phyloP scores from a whole-genome alignment of 2,888 invertebrate genomes.

The Melinopterus prodromus region DNA sequence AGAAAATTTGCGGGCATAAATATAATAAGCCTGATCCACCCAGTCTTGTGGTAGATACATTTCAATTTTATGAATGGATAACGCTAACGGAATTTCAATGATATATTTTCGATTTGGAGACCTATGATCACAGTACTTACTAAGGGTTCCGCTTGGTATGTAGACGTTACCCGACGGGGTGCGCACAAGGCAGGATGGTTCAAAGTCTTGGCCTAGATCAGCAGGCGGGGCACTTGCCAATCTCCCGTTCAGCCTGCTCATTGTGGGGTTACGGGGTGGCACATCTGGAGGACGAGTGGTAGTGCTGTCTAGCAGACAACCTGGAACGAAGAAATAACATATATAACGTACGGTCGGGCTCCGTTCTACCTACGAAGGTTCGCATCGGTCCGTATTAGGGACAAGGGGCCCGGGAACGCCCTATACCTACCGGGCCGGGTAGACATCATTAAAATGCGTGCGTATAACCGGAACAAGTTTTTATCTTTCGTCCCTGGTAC shows the following conservation, averaged over 20 bases:
- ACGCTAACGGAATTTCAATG: slow-evolving; percentile 7
- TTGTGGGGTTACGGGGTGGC: slow-evolving; percentile 90
- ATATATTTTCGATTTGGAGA: slow-evolving; percentile 9
- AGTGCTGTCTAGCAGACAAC: slow-evolving; percentile 86
- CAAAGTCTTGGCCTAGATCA: slow-evolving; percentile 75
- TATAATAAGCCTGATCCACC: too few relatives aligned
- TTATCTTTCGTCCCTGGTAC: neutral
- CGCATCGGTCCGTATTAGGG: neutral
- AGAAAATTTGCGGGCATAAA: too few relatives aligned
- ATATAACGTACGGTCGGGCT: neutral
- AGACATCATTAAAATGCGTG: slow-evolving; percentile 4
- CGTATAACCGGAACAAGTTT: slow-evolving; percentile 4
- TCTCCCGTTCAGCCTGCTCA: slow-evolving; percentile 90
- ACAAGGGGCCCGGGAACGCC: neutral
- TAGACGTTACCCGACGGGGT: slow-evolving; percentile 93
- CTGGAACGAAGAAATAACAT: slow-evolving; percentile 59
- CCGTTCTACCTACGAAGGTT: neutral
- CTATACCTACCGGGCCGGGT: neutral
- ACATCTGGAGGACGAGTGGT: slow-evolving; percentile 86
- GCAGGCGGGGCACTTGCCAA: slow-evolving; percentile 83
- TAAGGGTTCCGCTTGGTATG: slow-evolving; percentile 83
- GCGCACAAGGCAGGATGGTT: slow-evolving; percentile 89
- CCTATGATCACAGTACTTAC: slow-evolving; percentile 56
- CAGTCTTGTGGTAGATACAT: too few relatives aligned
- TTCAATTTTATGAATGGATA: neutral